Conservation (phyloP, 2,888 invertebrate genomes). For the Syrista parreyssii region DNA sequence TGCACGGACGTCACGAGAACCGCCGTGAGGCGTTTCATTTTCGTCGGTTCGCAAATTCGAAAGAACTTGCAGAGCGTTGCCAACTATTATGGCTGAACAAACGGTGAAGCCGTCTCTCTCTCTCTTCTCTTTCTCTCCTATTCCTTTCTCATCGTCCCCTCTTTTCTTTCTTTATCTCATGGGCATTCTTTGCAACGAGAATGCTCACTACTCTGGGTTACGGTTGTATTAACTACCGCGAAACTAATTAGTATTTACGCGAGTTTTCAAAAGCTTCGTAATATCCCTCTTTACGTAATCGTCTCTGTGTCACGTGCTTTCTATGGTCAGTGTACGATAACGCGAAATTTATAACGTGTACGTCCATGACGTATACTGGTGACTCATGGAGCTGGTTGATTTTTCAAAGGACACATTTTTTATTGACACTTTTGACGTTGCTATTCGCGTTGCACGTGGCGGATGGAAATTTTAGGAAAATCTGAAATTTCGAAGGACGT, state of each 20-base stretch:
- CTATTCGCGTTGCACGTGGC: neutral
- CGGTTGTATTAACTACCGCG: slow-evolving; percentile 19
- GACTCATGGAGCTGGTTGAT: too few relatives aligned
- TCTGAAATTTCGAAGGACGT: slow-evolving; percentile 5
- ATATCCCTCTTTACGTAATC: slow-evolving; percentile 33
- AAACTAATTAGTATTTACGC: slow-evolving; percentile 48
- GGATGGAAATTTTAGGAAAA: slow-evolving; percentile 20
- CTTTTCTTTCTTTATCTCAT: slow-evolving; percentile 12
- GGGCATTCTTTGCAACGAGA: slow-evolving; percentile 22
- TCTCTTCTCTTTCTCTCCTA: neutral
- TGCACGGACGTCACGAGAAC: neutral
- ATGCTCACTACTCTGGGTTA: slow-evolving; percentile 23
- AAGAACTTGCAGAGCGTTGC: neutral
- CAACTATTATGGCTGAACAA: neutral
- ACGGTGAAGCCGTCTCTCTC: neutral
- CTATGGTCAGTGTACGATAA: neutral
- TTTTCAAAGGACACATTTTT: too few relatives aligned
- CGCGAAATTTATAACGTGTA: neutral
- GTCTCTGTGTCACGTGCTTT: neutral
- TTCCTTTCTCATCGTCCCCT: slow-evolving; percentile 3
- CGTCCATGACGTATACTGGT: too few relatives aligned
- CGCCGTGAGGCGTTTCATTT: neutral
- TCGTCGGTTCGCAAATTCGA: neutral
- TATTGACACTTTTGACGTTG: too few relatives aligned
- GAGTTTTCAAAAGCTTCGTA: slow-evolving; percentile 33